A percentile compares a stretch with the other conserved stretches of the same genome.
These are phyloP conservation scores for Chrysomela aeneicollis DNA, from an alignment of 2,888 invertebrate genomes.

Conservation along the genomic window DNA sequence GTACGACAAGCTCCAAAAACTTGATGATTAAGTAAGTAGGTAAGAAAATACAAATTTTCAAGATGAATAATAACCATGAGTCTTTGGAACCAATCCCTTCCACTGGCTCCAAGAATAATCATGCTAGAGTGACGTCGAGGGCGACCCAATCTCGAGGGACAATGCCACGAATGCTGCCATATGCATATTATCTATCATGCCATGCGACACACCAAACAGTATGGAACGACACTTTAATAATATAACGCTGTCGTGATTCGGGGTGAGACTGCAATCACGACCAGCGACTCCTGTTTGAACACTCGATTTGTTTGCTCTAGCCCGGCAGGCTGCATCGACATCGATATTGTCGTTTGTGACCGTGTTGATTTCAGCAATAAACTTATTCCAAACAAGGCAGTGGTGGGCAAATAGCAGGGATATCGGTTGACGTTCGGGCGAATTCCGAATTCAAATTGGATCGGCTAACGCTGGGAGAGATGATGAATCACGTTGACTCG, in stretches of 20 bases:
- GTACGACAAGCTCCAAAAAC: too few species aligned
- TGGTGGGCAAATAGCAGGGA: slow-evolving; percentile 19
- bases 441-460: slow-evolving; percentile 4
- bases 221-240: slow-evolving; percentile 54
- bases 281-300: slow-evolving; percentile 49
- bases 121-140: slow-evolving; percentile 19
- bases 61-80: too few species aligned
- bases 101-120: too few species aligned
- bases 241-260: slow-evolving; percentile 53
- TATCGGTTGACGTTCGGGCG: slow-evolving; percentile 17
- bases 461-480: background rate
- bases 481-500: background rate
- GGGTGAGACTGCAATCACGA: slow-evolving; percentile 49
- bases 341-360: slow-evolving; percentile 28
- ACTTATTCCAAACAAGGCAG: slow-evolving; percentile 20
- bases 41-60: too few species aligned
- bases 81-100: too few species aligned
- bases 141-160: slow-evolving; percentile 29
- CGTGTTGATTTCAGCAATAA: slow-evolving; percentile 27
- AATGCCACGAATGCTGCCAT: slow-evolving; percentile 37
- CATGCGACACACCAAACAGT: slow-evolving; percentile 48
- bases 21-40: too few species aligned
- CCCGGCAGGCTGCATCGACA: slow-evolving; percentile 10
- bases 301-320: slow-evolving; percentile 51
- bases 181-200: slow-evolving; percentile 45